Evolutionary conservation across 1,140 invertebrate genomes (phyloP).

Genomic region (Prorops nasuta): DNA sequence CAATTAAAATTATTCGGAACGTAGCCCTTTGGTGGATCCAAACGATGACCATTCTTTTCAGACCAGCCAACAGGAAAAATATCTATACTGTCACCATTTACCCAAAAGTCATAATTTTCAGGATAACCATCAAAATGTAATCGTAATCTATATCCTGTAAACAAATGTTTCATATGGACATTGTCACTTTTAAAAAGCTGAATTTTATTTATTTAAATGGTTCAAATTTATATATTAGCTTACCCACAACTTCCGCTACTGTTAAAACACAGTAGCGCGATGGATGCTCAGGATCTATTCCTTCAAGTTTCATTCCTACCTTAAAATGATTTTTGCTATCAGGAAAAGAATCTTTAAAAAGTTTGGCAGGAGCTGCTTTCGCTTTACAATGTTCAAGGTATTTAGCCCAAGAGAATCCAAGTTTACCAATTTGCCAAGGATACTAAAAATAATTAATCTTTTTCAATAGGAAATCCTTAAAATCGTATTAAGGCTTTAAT

Average conservation of each 20-base stretch:
- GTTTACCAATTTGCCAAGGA: slow-evolving; percentile 68
- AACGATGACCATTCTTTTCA: slow-evolving; percentile 71
- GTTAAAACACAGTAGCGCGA: slow-evolving; percentile 85
- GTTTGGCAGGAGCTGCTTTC: slow-evolving; percentile 71
- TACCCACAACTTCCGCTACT: slow-evolving; percentile 73
- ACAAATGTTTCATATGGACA: not conserved
- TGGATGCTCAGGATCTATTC: slow-evolving; percentile 89
- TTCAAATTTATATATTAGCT: slow-evolving; percentile 12
- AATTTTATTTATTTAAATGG: no score
- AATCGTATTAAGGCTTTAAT: no score
- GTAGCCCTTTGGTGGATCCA: slow-evolving; percentile 76
- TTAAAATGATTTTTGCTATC: slow-evolving; percentile 71
- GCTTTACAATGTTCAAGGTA: slow-evolving; percentile 71
- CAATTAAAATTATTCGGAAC: slow-evolving; percentile 73
- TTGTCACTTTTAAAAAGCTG: not conserved
- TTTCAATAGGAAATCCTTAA: no score
- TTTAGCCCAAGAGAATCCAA: slow-evolving; percentile 73
- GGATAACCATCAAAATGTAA: slow-evolving; percentile 92
- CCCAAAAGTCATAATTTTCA: slow-evolving; percentile 91
- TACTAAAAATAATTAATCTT: slow-evolving; percentile 50
- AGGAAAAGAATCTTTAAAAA: slow-evolving; percentile 77
- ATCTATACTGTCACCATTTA: slow-evolving; percentile 84
- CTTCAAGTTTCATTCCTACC: slow-evolving; percentile 90
- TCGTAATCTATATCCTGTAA: slow-evolving; percentile 73
- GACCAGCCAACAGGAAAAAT: slow-evolving; percentile 95